Percentiles rank a stretch among this genome's conserved stretches.
Evolutionary conservation across 2,888 invertebrate species (phyloP).

Genomic region (Coecobrya sp.): DNA sequence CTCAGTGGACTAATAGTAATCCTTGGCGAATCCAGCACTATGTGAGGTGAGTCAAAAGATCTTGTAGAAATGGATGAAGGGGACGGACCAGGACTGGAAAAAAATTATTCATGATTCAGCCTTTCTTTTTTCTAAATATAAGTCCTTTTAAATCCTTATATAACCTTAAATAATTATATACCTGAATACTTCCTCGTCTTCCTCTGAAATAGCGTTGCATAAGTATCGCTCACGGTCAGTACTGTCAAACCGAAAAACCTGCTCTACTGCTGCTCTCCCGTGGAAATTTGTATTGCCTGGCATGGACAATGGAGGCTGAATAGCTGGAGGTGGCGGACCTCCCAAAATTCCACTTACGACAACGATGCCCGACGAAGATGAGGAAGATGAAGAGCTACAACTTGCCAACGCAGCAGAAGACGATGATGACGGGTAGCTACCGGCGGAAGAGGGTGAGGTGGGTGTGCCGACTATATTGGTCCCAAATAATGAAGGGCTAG

Average conservation of each 20-base stretch:
- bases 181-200: conserved; percentile 89
- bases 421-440: conserved; percentile 69
- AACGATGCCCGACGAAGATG: conserved; percentile 53
- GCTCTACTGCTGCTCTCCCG: conserved; percentile 68
- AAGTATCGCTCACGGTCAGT: conserved; percentile 87
- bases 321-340: conserved; percentile 47
- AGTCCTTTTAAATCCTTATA: no score
- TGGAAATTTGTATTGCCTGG: conserved; percentile 65
- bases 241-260: conserved; percentile 89
- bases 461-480: conserved; percentile 75
- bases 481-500: conserved; percentile 69
- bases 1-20: conserved; percentile 87
- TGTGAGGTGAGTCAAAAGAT: conserved; percentile 89
- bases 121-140: no score
- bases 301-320: conserved; percentile 70
- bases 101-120: no score
- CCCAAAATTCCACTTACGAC: conserved; percentile 55
- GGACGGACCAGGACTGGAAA: conserved; percentile 88
- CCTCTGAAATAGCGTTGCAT: conserved; percentile 87
- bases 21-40: conserved; percentile 88
- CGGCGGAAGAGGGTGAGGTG: conserved; percentile 59
- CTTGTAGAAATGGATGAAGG: conserved; percentile 87
- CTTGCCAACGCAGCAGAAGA: conserved; percentile 77
- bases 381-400: conserved; percentile 54
- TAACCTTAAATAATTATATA: no score